These are phyloP conservation scores for Vanacampus margaritifer DNA, from an alignment of 2,113 vertebrate species.

Conservation along the genomic window DNA sequence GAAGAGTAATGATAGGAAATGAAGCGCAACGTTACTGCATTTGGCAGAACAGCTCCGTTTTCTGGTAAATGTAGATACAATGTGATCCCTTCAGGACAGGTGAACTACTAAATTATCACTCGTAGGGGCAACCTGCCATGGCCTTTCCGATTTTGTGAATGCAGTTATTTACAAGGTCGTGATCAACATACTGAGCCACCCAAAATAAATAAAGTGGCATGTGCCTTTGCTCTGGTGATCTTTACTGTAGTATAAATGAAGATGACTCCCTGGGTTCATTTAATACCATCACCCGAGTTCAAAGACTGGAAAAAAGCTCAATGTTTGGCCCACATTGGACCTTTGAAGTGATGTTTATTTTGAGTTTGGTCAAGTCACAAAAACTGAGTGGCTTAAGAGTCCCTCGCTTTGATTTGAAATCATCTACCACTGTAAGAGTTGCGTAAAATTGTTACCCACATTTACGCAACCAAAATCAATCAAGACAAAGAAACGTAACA, in stretches of 20 bases:
- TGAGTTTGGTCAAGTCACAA: background rate
- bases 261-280: background rate
- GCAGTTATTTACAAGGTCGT: background rate
- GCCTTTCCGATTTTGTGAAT: background rate
- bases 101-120: background rate
- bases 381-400: background rate
- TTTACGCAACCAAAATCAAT: conserved; percentile 6
- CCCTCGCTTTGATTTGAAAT: background rate
- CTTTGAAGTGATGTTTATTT: background rate
- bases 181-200: conserved; percentile 1
- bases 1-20: background rate
- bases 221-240: background rate
- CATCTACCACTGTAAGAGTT: background rate
- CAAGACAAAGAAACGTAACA: background rate
- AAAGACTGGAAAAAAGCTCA: background rate
- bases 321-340: background rate
- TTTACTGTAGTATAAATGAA: conserved; percentile 4
- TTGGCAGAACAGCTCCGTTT: background rate
- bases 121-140: background rate
- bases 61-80: conserved; percentile 3
- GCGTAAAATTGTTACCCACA: background rate
- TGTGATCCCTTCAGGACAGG: background rate
- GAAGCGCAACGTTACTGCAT: background rate
- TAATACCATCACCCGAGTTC: background rate
- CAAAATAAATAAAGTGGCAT: conserved; percentile 17